Base-by-base conservation (phyloP, 1,140 invertebrate genomes). In the Trinorchestia longiramus region DNA sequence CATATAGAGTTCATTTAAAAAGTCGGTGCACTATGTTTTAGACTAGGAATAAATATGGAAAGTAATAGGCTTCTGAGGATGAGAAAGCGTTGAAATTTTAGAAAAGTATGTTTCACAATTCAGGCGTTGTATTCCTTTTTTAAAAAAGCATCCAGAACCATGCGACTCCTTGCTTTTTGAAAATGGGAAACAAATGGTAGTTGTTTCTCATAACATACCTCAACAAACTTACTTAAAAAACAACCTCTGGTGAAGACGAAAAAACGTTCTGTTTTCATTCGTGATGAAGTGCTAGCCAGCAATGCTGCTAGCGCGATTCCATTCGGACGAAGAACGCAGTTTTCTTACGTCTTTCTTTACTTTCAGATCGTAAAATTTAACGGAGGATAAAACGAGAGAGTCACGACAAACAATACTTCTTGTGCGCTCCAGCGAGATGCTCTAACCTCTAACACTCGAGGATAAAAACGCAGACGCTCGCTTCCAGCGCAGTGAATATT, bases 321-420 rank as follows among this genome's bases (percentile, higher is more conserved):
- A 90, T 41, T 90, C 11, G 15, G 88, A 90, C 36, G 88, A 90
- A 90, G 28, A 90, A 90, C 88, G 41, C 88, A 36, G 43, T 90
- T 43, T 90, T 41, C 88, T 90, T 90, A 42, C 28, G 41, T 90
- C 88, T 90, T 42, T 90, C 88, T 90, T 90, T 90, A 41, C 41
- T 36, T 36, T 36, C 88, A 43, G 88, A 90, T 90, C 88, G 88
- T 90, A 90, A 90, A 90, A 90, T 90, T 90, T 90, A 90, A 90
- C 88, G 88, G 88, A 90, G 41, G 88, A 90, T 90, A 90, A 90
- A 90, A 90, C 41, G 88, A 28, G 41, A 90, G 88, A 90, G n/a
- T 90, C 88, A 90, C 43, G 88, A 90, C 88, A 90, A 90, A 90
- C 88, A 90, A 90, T 90, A 90, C 88, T 90, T 90, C 88, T 90